Base-by-base conservation (phyloP, 1,140 invertebrate species). In the Oreohelix idahoensis region DNA sequence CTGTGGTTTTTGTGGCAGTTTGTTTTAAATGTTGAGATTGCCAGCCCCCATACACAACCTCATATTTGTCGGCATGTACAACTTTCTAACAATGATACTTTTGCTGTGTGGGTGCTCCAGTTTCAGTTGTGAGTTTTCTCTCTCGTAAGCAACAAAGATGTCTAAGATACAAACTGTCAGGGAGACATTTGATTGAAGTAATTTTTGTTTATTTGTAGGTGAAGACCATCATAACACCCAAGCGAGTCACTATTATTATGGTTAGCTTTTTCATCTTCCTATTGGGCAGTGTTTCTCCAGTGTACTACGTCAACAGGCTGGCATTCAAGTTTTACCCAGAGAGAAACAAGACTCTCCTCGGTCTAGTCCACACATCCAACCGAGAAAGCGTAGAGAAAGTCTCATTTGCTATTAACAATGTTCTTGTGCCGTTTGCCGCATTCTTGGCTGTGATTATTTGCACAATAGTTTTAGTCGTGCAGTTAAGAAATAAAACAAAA, bases 401-500 rank as follows among this genome's bases (percentile, higher is more conserved):
- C 17, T 73, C 71, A 39, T 73, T 73, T 23, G 36, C 71, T 26
- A 73, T 73, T 26, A 73, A 73, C 26, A 73, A 45, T 29, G 71
- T 73, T 26, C 1, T 42, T 11, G 11, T 39, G 2, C 71, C 71
- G 4, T 73, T 39, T 11, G 20, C 36, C 1, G 36, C 71, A 73
- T 73, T 73, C 23, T 26, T 45, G 17, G 38, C 71, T 42, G 71
- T 73, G 2, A 45, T 73, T 39, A 42, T 73, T 8, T 42, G 71
- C 23, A 73, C 71, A 26, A 45, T 73, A 26, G n/a, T 26, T 73
- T 45, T 73, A 42, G 71, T 73, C 5, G 71, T 73, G 0, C 39
- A 73, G 42, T 73, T 73, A 73, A 73, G n/a, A 39, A n/a, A 73
- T 2, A 73, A 73, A 73, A 73, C 71, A 39, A 73, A 73, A 73